Conservation (phyloP, 2,113 vertebrate genomes). For the Lucifuga dentata region DNA sequence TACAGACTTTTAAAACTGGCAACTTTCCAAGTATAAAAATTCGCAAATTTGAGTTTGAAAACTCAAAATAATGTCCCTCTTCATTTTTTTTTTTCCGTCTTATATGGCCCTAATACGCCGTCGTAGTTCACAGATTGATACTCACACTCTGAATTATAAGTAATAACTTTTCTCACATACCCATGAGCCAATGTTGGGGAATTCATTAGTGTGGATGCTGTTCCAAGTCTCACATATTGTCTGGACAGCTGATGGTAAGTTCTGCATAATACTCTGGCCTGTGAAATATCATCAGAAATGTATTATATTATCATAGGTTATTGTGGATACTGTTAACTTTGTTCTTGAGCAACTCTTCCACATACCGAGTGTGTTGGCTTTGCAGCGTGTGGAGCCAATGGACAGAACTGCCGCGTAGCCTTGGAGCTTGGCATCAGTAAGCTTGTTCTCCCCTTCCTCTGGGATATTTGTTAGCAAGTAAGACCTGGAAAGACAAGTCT, state of each 20-base stretch:
- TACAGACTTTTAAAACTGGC: too few species aligned
- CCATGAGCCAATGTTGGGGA: slow-evolving; percentile 98
- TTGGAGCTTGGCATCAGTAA: slow-evolving; percentile 89
- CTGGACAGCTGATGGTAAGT: slow-evolving; percentile 92
- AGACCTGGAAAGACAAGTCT: slow-evolving; percentile 82
- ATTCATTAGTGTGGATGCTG: slow-evolving; percentile 95
- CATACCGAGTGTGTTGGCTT: slow-evolving; percentile 91
- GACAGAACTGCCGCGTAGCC: slow-evolving; percentile 94
- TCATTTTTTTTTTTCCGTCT: too few species aligned
- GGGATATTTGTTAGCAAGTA: slow-evolving; percentile 94
- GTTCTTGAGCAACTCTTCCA: neutral
- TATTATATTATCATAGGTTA: too few species aligned
- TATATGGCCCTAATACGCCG: too few species aligned
- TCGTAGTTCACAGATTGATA: too few species aligned
- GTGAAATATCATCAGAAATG: slow-evolving; percentile 28
- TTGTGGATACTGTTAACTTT: neutral
- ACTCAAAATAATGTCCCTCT: too few species aligned
- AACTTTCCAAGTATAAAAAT: too few species aligned
- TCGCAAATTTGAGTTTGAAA: too few species aligned
- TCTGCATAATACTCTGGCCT: slow-evolving; percentile 93
- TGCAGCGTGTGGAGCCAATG: slow-evolving; percentile 93
- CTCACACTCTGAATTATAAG: too few species aligned
- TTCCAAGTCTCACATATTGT: slow-evolving; percentile 95
- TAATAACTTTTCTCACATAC: slow-evolving; percentile 78
- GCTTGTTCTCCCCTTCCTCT: slow-evolving; percentile 90